Base-by-base conservation (phyloP, 2,113 vertebrate species). In the Philantomba maxwellii region DNA sequence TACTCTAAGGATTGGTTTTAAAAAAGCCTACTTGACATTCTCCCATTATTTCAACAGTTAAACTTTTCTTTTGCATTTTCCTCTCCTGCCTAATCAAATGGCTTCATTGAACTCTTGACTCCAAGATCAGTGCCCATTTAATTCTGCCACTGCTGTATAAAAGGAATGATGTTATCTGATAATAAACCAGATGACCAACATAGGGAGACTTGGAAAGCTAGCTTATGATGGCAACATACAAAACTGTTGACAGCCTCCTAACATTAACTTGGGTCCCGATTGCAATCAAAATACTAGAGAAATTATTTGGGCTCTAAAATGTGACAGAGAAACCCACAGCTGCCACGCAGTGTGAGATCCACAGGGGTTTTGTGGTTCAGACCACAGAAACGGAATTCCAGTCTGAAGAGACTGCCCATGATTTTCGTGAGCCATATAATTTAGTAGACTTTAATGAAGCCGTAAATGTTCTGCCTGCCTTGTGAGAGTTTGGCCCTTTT, bases 301-400 rank as follows among this genome's bases (percentile, higher is more conserved):
- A 93, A 87, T 84, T 85, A 78, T 51, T 92, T 33, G 49, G 3
- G 55, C 17, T 95, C 33, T 36, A 81, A 83, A 89, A 75, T n/a
- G 12, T 85, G 57, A 78, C 82, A 96, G 82, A 43, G 66, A 53
- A 85, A 7, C 91, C 51, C 58, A 70, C 58, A 83, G 87, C 91
- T 96, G 28, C 80, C 92, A 49, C 15, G 57, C 33, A 91, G 39
- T 89, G 14, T 92, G 87, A 97, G 80, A 78, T 88, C 70, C 70
- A 73, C 33, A 62, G 75, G 96, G 73, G 92, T 94, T 97, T 64
- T 97, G 94, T 97, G 94, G 90, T 97, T 87, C 78, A 96, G 98
- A 96, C 96, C 97, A 95, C 92, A 93, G 94, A 97, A 97, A 96
- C 25, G 30, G 82, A 86, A 94, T 97, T 97, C 89, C 64, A 82